phyloP scores from a whole-genome alignment of 2,797 vertebrate genomes.

The Scolopax rusticola region DNA sequence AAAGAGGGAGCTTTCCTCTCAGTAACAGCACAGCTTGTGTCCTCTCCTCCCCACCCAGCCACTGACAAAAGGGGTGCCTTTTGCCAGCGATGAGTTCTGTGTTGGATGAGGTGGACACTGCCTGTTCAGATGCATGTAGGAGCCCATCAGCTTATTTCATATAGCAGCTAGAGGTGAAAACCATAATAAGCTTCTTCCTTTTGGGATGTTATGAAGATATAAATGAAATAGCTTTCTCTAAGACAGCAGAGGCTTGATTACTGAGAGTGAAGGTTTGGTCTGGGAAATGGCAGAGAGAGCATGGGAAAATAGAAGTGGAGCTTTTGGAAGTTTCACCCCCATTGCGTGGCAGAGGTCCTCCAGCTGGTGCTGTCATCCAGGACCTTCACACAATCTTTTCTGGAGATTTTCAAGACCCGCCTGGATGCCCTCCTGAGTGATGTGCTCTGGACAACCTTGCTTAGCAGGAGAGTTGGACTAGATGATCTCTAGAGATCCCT shows the following conservation, averaged over 20 bases:
- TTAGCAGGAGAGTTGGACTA: no score
- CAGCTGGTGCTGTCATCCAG: not conserved
- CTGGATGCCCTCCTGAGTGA: no score
- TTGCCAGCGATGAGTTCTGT: not conserved
- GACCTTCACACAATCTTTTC: not conserved
- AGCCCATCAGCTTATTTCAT: not conserved
- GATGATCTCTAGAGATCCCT: no score
- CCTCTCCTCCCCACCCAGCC: not conserved
- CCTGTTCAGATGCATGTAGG: not conserved
- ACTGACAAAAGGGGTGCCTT: not conserved
- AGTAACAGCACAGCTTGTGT: not conserved
- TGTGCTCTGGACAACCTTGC: no score
- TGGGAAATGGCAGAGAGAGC: not conserved
- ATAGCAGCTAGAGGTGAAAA: not conserved
- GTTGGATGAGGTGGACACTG: not conserved
- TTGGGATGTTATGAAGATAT: not conserved
- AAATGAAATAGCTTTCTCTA: not conserved
- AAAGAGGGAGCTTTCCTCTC: not conserved
- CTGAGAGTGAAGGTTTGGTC: not conserved
- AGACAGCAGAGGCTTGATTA: not conserved
- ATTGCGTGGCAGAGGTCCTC: not conserved
- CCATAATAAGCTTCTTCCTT: not conserved
- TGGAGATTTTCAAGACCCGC: no score
- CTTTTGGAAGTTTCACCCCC: not conserved
- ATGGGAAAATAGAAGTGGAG: not conserved